Base-by-base conservation (phyloP, 2,797 vertebrate genomes). In the Steatocranus sp. region DNA sequence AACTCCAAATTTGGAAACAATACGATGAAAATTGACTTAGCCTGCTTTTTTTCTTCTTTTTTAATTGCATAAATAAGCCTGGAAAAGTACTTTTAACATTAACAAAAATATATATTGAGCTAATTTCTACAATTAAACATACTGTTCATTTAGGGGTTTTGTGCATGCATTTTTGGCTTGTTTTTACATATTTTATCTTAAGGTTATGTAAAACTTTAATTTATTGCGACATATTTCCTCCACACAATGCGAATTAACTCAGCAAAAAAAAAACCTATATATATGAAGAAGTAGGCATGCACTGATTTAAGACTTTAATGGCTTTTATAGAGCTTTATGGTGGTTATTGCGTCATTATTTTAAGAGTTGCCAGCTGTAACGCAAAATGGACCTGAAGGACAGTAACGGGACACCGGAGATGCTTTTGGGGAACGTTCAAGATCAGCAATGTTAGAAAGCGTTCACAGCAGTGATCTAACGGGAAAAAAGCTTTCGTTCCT, bases 361-460 rank as follows among this genome's bases (percentile, higher is more conserved):
- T 70, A 27, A 46, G 3, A 17, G 23, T 46, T 46, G 68, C 25
- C 18, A 48, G 48, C 53, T 32, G 3, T n/a, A 32, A 49, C 2
- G 51, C 51, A 56, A 76, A 54, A 46, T 76, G 75, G 51, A 56
- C 38, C 53, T 58, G 53, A 30, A 32, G 38, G 53, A 46, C 25
- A 18, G 14, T 32, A 9, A 48, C 7, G 2, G n/a, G 68, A 73
- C 68, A 14, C 17, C 68, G 43, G 17, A 10, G 43, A 73, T n/a
- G 43, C 68, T 49, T 18, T 6, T 1, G 23, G 78, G 32, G 15
- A 73, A 10, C 3, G 87, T 92, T 93, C 88, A 92, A 90, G 76
- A 87, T 12, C 84, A 75, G 20, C 76, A 75, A 17, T n/a, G 73
- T 85, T 81, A 73, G n/a, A 36, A 68, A 78, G 17, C 8, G 6